Base-by-base conservation (phyloP, 1,140 invertebrate genomes). In the Eciton burchellii region DNA sequence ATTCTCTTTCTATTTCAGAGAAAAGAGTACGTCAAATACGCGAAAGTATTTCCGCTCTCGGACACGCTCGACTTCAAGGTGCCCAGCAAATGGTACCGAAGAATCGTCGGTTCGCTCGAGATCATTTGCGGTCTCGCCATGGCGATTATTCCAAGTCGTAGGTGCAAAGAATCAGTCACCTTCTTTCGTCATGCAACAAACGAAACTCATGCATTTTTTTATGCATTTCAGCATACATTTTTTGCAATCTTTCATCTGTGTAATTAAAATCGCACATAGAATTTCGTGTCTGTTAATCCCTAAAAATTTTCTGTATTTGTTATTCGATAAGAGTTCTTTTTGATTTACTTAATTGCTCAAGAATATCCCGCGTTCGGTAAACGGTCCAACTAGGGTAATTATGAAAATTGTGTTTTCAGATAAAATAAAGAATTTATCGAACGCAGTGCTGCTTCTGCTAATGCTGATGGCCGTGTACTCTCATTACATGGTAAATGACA, bases 21-120 rank as follows among this genome's bases (percentile, higher is more conserved):
- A 92, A 98, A 98, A 94, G 98, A 98, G 93, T 99, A 99, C 93
- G 98, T 99, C 1, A 98, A 98, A 94, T 99, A 99, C 94, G 97
- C 98, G 9, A 99, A 99, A 95, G 98, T 99, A 16, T 99, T 99
- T 93, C 99, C 98, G 49, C 94, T 99, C 6, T 95, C 97, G 2
- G 96, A 96, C 84, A 95, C 96, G 26, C 93, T 98, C 81, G 97
- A 97, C 89, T 96, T 98, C 88, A 98, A 98, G 94, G 94, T 99
- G 77, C 97, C 98, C 83, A 97, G 98, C 82, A 98, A 99, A 96
- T 98, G 97, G 96, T 99, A 99, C 92, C 94, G 98, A 88, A 95
- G 98, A 90, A 95, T 96, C 3, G 96, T 99, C 73, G 98, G 98
- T 45, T 96, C 96, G 5, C 93, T 98, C 82, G 98, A 99, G 94